These are phyloP conservation scores for Lagenorhynchus albirostris DNA, from an alignment of 2,113 vertebrate species.

Conservation along the genomic window DNA sequence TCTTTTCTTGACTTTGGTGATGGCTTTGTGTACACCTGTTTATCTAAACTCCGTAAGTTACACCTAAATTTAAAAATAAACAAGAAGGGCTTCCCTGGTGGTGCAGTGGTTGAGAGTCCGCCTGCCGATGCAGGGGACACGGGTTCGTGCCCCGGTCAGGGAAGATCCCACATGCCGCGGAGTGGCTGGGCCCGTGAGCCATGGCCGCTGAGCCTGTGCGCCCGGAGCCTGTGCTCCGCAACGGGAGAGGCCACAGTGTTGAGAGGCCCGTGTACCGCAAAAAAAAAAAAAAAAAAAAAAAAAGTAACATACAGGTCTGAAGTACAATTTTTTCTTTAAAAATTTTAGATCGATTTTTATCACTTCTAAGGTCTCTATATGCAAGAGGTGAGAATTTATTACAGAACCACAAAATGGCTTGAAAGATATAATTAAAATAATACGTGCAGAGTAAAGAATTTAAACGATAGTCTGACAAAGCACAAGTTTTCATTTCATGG, in stretches of 20 bases:
- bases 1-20: neutral
- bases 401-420: conserved; percentile 45
- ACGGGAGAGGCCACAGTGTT: no score
- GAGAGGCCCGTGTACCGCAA: no score
- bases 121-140: no score
- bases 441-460: conserved; percentile 38
- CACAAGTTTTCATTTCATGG: conserved; percentile 65
- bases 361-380: conserved; percentile 44
- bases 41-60: neutral
- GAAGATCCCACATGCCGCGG: no score
- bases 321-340: conserved; percentile 36
- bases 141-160: no score
- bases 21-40: neutral
- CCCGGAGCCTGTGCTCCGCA: no score
- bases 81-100: no score
- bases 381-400: conserved; percentile 52
- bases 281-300: no score
- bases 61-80: neutral
- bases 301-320: neutral
- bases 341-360: conserved; percentile 54
- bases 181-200: no score
- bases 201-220: no score
- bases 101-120: no score
- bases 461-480: conserved; percentile 43
- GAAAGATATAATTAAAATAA: conserved; percentile 62